These are phyloP conservation scores for Gnatocerus cornutus DNA, from an alignment of 2,888 invertebrate species.

Conservation along the genomic window DNA sequence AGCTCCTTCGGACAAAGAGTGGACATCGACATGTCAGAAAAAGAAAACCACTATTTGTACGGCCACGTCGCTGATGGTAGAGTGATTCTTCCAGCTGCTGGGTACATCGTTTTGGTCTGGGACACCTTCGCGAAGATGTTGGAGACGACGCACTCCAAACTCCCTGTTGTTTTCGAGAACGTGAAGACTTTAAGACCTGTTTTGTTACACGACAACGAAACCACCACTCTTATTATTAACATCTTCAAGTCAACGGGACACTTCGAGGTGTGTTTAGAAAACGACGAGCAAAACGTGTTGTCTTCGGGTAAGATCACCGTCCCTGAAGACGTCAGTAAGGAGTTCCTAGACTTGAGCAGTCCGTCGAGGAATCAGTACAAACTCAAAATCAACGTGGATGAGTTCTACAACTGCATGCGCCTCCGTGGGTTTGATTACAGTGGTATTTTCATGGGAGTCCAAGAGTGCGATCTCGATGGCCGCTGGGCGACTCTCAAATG, in stretches of 20 bases:
- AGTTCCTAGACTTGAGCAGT: slow-evolving; percentile 5
- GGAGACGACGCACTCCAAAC: slow-evolving; percentile 64
- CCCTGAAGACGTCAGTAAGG: slow-evolving; percentile 68
- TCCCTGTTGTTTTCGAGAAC: slow-evolving; percentile 75
- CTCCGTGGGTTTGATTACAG: slow-evolving; percentile 74
- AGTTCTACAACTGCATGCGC: slow-evolving; percentile 71
- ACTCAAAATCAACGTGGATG: slow-evolving; percentile 49
- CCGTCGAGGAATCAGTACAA: slow-evolving; percentile 10
- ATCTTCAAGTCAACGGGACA: slow-evolving; percentile 58
- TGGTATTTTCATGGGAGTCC: slow-evolving; percentile 72
- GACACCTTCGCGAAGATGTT: slow-evolving; percentile 71
- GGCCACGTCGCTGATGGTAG: slow-evolving; percentile 62
- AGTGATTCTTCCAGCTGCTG: slow-evolving; percentile 78
- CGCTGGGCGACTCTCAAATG: slow-evolving; percentile 70
- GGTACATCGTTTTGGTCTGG: slow-evolving; percentile 72
- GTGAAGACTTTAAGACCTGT: slow-evolving; percentile 75
- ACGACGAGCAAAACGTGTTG: slow-evolving; percentile 74
- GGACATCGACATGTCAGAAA: slow-evolving; percentile 77
- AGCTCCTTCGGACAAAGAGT: slow-evolving; percentile 86
- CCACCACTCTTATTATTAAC: slow-evolving; percentile 57
- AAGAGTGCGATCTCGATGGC: slow-evolving; percentile 70
- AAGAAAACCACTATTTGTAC: slow-evolving; percentile 47
- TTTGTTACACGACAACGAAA: slow-evolving; percentile 71
- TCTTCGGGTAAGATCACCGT: slow-evolving; percentile 75
- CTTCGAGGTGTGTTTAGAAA: slow-evolving; percentile 57